A percentile compares a stretch with the other conserved stretches of the same genome.
Evolutionary conservation across 2,113 vertebrate genomes (phyloP).

Genomic region (Nannospalax galili): DNA sequence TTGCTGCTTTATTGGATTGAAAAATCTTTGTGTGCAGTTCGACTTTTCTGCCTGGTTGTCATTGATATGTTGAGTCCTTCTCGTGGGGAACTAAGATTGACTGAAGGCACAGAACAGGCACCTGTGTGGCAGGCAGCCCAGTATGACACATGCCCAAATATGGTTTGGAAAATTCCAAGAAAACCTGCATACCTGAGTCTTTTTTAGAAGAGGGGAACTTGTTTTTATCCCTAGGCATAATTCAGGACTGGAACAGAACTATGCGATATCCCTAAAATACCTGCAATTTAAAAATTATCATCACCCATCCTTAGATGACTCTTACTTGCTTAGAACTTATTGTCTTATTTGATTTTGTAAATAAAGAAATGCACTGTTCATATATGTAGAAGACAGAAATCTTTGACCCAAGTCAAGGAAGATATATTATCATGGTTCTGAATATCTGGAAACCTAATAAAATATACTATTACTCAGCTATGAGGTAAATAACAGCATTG

Average conservation of each 20-base stretch:
- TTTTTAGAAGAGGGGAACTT: not conserved
- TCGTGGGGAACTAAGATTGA: not conserved
- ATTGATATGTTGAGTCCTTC: not conserved
- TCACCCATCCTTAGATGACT: not conserved
- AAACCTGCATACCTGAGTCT: not conserved
- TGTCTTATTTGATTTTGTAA: conserved; percentile 22
- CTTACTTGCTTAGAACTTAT: not conserved
- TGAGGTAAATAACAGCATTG: not conserved
- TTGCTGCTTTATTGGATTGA: not conserved
- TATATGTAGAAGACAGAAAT: not conserved
- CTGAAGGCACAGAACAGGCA: not conserved
- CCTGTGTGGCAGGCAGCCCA: not conserved
- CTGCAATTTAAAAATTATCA: not conserved
- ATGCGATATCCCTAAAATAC: not conserved
- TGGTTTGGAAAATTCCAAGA: not conserved
- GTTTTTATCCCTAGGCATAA: not conserved
- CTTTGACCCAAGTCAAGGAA: not conserved
- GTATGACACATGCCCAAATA: not conserved
- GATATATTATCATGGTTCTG: not conserved
- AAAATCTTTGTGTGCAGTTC: not conserved
- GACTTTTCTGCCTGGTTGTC: not conserved
- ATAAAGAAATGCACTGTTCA: not conserved
- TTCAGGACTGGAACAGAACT: not conserved
- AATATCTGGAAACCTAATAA: not conserved
- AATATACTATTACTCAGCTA: not conserved